Percentiles rank a stretch among this genome's conserved stretches.
Conservation (phyloP, 2,888 invertebrate genomes). For the Hydroisotoma schaefferi region DNA sequence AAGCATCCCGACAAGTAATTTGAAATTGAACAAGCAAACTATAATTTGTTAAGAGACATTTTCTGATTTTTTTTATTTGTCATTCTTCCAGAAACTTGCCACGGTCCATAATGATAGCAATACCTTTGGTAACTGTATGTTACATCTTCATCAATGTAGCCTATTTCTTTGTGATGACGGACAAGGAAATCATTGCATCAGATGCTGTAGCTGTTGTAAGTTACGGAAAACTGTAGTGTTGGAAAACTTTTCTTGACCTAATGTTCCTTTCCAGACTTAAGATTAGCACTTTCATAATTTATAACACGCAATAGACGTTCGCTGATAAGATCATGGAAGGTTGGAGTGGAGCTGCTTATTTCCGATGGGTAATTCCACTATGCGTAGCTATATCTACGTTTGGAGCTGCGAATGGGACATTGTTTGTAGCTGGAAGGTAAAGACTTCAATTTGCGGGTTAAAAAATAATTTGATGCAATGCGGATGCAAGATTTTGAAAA, state of each 20-base stretch:
- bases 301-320: constrained; percentile 62
- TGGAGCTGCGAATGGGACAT: constrained; percentile 88
- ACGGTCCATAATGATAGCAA: constrained; percentile 85
- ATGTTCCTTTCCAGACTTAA: no score
- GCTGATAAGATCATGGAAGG: constrained; percentile 80
- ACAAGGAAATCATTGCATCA: constrained; percentile 83
- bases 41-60: neutral
- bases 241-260: no score
- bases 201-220: constrained; percentile 86
- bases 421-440: constrained; percentile 85
- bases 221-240: constrained; percentile 30
- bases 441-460: constrained; percentile 6
- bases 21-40: neutral
- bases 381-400: constrained; percentile 90
- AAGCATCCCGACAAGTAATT: constrained; percentile 55
- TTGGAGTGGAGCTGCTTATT: constrained; percentile 47
- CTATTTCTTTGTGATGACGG: constrained; percentile 92
- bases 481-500: neutral
- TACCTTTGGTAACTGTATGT: constrained; percentile 88
- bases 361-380: constrained; percentile 90
- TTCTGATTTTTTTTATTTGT: neutral
- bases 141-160: constrained; percentile 92
- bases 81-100: constrained; percentile 73
- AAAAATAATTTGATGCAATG: neutral
- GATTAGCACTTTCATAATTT: no score